Evolutionary conservation across 2,888 invertebrate genomes (phyloP).

Genomic region (Dysmachus trigonus): DNA sequence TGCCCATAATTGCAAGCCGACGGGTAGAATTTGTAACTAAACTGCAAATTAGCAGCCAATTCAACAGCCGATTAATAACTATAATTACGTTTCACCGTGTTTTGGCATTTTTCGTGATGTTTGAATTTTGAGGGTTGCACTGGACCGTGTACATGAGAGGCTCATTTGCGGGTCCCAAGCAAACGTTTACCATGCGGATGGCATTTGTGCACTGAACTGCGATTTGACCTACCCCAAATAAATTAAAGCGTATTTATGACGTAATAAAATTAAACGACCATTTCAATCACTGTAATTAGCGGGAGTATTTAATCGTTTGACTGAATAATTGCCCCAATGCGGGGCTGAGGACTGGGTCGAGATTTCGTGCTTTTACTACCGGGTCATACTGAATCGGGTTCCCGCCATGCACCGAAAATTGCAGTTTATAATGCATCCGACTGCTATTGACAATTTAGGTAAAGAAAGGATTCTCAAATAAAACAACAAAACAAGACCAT

Average conservation of each 20-base stretch:
- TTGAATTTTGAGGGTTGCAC: constrained; percentile 45
- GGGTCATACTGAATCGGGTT: background rate
- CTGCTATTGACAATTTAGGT: too few relatives aligned
- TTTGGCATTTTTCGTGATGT: constrained; percentile 46
- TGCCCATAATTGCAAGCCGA: constrained; percentile 69
- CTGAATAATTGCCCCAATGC: background rate
- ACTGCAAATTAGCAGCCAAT: constrained; percentile 73
- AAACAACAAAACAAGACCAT: too few relatives aligned
- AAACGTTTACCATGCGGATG: background rate
- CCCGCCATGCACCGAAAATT: background rate
- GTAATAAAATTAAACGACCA: constrained; percentile 14
- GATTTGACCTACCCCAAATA: background rate
- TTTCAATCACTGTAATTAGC: constrained; percentile 15
- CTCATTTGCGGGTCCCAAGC: background rate
- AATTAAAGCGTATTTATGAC: constrained; percentile 11
- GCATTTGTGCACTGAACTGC: background rate
- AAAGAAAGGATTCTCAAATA: background rate
- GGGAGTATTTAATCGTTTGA: background rate
- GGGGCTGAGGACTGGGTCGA: background rate
- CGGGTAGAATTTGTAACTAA: constrained; percentile 72
- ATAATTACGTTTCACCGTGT: constrained; percentile 62
- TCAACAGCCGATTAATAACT: constrained; percentile 69
- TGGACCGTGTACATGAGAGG: background rate
- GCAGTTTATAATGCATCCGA: background rate
- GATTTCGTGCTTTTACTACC: background rate